Evolutionary conservation across 2,888 invertebrate genomes (phyloP).

Genomic region (Patella depressa): DNA sequence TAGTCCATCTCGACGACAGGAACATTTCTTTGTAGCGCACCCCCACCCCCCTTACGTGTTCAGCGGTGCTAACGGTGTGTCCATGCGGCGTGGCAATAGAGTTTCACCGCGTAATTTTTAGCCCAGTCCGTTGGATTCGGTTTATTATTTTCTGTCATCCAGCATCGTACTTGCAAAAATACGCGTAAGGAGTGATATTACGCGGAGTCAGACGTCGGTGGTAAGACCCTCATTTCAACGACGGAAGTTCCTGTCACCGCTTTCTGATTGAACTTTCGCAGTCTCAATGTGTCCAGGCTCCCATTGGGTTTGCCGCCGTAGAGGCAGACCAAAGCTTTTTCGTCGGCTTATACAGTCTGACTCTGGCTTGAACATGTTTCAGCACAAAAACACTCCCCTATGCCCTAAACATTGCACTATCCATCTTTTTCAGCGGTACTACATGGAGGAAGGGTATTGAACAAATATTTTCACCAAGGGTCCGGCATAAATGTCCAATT

Average conservation of each 20-base stretch:
- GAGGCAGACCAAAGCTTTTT: conserved; percentile 11
- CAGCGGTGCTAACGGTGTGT: neutral
- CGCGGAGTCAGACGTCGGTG: neutral
- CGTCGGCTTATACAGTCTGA: neutral
- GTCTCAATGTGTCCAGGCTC: conserved; percentile 16
- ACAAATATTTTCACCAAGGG: conserved; percentile 23
- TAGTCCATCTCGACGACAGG: too few relatives aligned
- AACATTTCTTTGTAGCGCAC: neutral
- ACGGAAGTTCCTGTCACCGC: conserved; percentile 4
- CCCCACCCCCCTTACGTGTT: neutral
- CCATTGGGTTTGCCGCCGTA: conserved; percentile 23
- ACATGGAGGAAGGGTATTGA: conserved; percentile 8
- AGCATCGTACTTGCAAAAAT: neutral
- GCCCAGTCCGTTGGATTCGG: neutral
- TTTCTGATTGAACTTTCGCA: conserved; percentile 22
- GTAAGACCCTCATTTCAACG: neutral
- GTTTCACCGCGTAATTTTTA: neutral
- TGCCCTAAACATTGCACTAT: conserved; percentile 2
- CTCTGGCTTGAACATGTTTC: neutral
- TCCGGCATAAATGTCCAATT: neutral
- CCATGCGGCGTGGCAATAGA: neutral
- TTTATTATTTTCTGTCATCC: neutral
- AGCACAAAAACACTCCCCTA: neutral
- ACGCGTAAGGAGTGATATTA: neutral
- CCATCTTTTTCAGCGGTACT: conserved; percentile 27